Percentiles rank a stretch among this genome's conserved stretches.
phyloP scores from a whole-genome alignment of 2,888 invertebrate genomes.

The Troides oblongomaculatus region DNA sequence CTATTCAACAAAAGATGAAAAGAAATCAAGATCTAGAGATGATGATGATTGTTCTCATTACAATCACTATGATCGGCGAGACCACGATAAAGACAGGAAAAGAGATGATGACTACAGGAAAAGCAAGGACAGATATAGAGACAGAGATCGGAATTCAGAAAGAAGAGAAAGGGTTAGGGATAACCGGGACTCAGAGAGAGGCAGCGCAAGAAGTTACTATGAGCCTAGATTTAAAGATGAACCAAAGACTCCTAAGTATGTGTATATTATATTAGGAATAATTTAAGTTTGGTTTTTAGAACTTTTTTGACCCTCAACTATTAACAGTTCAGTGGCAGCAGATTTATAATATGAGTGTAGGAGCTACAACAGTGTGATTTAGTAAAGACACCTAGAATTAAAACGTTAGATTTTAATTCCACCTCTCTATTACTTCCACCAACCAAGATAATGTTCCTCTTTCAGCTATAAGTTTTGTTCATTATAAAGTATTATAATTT shows the following conservation, averaged over 20 bases:
- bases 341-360: too few relatives aligned
- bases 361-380: too few relatives aligned
- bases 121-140: conserved; percentile 39
- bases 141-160: conserved; percentile 42
- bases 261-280: background rate
- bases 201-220: conserved; percentile 72
- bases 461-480: too few relatives aligned
- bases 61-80: conserved; percentile 56
- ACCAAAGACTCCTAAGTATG: conserved; percentile 88
- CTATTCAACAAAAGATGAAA: conserved; percentile 83
- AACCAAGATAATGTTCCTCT: too few relatives aligned
- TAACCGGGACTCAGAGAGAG: conserved; percentile 51
- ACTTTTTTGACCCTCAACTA: too few relatives aligned
- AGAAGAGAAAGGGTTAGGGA: conserved; percentile 49
- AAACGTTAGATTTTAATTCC: too few relatives aligned
- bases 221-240: conserved; percentile 89
- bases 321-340: too few relatives aligned
- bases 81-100: conserved; percentile 51
- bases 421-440: too few relatives aligned
- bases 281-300: too few relatives aligned
- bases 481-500: too few relatives aligned
- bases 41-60: conserved; percentile 59
- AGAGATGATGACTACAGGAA: conserved; percentile 32
- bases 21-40: conserved; percentile 61
- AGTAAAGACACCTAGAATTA: too few relatives aligned